These are phyloP conservation scores for Brenthis ino DNA, from an alignment of 2,888 invertebrate species.

Conservation along the genomic window DNA sequence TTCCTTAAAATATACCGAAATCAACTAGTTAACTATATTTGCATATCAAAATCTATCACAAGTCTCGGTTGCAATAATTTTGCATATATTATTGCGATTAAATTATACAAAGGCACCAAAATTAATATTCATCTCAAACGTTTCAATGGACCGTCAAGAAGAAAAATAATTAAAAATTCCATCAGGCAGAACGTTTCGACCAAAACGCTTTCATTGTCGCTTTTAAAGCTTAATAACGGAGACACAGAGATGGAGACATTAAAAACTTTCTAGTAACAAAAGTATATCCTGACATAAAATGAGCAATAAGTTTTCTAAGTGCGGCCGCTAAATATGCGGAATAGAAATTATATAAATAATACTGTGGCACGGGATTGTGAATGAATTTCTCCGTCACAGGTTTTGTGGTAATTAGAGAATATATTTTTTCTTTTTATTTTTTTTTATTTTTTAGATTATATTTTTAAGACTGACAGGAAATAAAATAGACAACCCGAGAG, in stretches of 20 bases:
- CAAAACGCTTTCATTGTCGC: constrained; percentile 64
- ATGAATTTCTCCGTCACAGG: too few relatives aligned
- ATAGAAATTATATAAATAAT: neutral
- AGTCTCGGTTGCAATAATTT: too few relatives aligned
- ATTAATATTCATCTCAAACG: constrained; percentile 32
- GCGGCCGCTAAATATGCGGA: constrained; percentile 32
- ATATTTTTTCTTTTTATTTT: too few relatives aligned
- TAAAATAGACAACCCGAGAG: too few relatives aligned
- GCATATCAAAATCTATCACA: too few relatives aligned
- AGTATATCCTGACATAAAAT: constrained; percentile 66
- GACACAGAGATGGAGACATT: constrained; percentile 72
- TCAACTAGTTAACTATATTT: too few relatives aligned
- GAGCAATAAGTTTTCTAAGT: constrained; percentile 50
- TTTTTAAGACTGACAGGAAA: too few relatives aligned
- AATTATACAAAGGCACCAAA: constrained; percentile 17
- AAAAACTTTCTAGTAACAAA: constrained; percentile 65
- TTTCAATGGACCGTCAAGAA: constrained; percentile 40
- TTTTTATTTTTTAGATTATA: too few relatives aligned
- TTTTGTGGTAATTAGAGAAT: too few relatives aligned
- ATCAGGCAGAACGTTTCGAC: constrained; percentile 60
- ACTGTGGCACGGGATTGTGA: too few relatives aligned
- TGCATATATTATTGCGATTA: too few relatives aligned
- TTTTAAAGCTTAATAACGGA: constrained; percentile 73
- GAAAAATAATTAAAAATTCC: constrained; percentile 56
- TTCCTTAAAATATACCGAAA: too few relatives aligned